Base-by-base conservation (phyloP, 2,797 vertebrate genomes). In the Coilia nasus region DNA sequence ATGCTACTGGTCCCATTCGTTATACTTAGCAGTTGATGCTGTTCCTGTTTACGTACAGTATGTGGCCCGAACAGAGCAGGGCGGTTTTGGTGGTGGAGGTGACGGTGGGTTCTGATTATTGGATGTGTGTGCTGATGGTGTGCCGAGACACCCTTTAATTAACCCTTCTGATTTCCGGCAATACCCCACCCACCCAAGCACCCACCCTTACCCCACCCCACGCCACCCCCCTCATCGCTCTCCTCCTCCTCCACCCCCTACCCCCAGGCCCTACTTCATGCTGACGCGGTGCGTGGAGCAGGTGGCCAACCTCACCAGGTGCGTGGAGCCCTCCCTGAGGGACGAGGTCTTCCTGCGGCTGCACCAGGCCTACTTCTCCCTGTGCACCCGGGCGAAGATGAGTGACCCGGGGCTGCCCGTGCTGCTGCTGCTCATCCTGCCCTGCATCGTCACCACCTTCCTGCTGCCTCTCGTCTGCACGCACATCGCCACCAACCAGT, bases 271-370 rank as follows among this genome's bases (percentile, higher is more conserved):
- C 87, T 96, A 96, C 88, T 11, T 87, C 62, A 0, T 35, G 0
- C 89, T 96, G 88, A 90, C 81, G 31, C 0, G 0, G 0, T 96
- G 96, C 0, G 88, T 95, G 81, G 89, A 94, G 0, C 0, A 2
- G 0, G 23, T 12, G 44, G 88, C 85, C 1, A 17, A 0, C 0
- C 0, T 0, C 0, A 86, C 89, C 2, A 23, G 19, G 82, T 94
- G 94, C 46, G 35, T 0, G 0, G 75, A 91, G 0, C 21, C 25
- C 1, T 88, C 71, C n/a, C 83, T 93, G 85, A 83, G 67, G 17
- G 91, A 95, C 21, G 0, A 88, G 0, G 1, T 94, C 62, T 94
- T 94, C 89, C 21, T 94, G 85, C 78, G 90, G 14, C 87, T 96
- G 82, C 95, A 96, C 81, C 28, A 64, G 21, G 85, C 6, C 0